phyloP scores from a whole-genome alignment of 2,113 vertebrate species.

The Menidia beryllina region DNA sequence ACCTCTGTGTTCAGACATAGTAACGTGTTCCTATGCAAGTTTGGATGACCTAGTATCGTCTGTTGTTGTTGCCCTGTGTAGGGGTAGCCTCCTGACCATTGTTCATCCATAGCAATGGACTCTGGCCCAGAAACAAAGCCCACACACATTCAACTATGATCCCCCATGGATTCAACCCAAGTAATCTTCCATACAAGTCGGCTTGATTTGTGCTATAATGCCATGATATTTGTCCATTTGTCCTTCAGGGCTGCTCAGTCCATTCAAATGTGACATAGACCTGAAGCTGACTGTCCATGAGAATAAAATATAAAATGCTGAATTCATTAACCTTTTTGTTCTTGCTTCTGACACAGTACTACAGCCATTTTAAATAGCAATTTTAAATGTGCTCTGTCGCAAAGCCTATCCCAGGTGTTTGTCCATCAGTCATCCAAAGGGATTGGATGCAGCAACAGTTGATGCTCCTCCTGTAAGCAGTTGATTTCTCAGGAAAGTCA shows the following conservation, averaged over 20 bases:
- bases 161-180: conserved; percentile 67
- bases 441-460: conserved; percentile 57
- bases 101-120: conserved; percentile 67
- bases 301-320: conserved; percentile 35
- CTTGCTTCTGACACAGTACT: neutral
- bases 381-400: conserved; percentile 26
- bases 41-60: conserved; percentile 50
- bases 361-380: conserved; percentile 33
- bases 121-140: conserved; percentile 67
- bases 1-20: conserved; percentile 40
- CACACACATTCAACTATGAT: conserved; percentile 73
- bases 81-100: conserved; percentile 73
- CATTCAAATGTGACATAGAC: conserved; percentile 41
- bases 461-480: conserved; percentile 58
- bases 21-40: conserved; percentile 57
- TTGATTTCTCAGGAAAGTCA: conserved; percentile 73
- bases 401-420: conserved; percentile 26
- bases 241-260: conserved; percentile 9
- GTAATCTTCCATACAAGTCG: conserved; percentile 57
- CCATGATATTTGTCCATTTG: conserved; percentile 19
- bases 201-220: conserved; percentile 54
- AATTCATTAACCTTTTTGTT: conserved; percentile 33
- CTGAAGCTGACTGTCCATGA: conserved; percentile 15
- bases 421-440: conserved; percentile 54
- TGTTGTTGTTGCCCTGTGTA: conserved; percentile 62